Evolutionary conservation across 35 echinoderm and acorn worm genomes (phyloP), one percentile per base, ranked within the genome.

Genomic region (Ptychodera flava): DNA sequence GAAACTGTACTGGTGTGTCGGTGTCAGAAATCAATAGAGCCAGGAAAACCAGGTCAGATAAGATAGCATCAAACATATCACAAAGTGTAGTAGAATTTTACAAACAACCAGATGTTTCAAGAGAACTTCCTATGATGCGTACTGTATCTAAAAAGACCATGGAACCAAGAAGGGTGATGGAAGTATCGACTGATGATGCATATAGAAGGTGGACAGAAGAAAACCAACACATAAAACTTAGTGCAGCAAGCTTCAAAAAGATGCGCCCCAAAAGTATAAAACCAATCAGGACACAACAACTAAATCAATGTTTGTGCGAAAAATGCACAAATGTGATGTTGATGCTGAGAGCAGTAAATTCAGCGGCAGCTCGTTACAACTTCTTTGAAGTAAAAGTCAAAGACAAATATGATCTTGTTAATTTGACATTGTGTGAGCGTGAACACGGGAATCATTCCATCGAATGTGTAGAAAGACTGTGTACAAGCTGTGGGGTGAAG

Each of bases 271-370:
- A 84, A 0, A 89, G 1, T 83, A 81, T 89, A 27, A 79, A 82
- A 1, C 80, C 81, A 53, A 37, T 82, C 53, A 29, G 36, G 16
- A 89, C 22, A 83, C 81, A 30, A 1, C 82, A 75, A 29, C 64
- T 89, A 2, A 89, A 89, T 31, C 88, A 89, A 33, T 89, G 88
- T 33, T 80, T 89, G 29, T 89, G 88, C 35, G 88, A 89, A 29
- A 45, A 77, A 27, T 89, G 88, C 37, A 89, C 88, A 0, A 32
- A 82, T 28, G 76, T 89, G 38, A 22, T 77, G 1, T 80, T 89
- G 0, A 89, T 83, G 80, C 38, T 89, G 31, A 79, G 83, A 33
- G 28, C 88, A 37, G 1, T 83, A 0, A 89, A 89, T 31, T 37
- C 34, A 33, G 88, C 88, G 29, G 80, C 88, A 16, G 32, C 31